Evolutionary conservation across 2,797 vertebrate genomes (phyloP), one percentile per base, ranked within the genome.

Genomic region (Ctenosaura bakeri): DNA sequence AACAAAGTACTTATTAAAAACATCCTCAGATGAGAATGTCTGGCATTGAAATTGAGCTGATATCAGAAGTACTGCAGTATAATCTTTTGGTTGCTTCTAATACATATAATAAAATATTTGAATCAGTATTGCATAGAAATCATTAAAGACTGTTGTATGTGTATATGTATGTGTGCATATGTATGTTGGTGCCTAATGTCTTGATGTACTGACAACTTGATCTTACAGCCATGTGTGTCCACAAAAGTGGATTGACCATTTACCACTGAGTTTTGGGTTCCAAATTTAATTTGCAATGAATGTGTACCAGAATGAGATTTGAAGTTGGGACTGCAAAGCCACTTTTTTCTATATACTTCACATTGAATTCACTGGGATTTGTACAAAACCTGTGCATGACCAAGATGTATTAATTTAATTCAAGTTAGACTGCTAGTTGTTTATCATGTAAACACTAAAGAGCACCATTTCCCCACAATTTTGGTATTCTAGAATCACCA

Each of bases 391-490:
- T 66, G 38, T 38, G 24, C n/a, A 62, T 8, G 14, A 69, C 18
- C 13, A 69, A 26, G 38, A 26, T 84, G 42, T 1, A 46, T 69
- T 66, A 69, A 69, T 84, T 66, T 90, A 82, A 93, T 95, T 94
- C 92, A 88, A 87, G 87, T 90, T 81, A 73, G 77, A 92, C 94
- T 89, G 86, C 91, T 95, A 88, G 62, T 95, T 96, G 94, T 95
- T 96, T 92, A 66, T 89, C n/a, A 85, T 89, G 90, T 92, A 81
- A 88, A 54, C 24, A 95, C 92, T 95, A 92, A 92, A 96, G 86
- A 91, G 91, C 94, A 94, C 93, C 90, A 94, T 95, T 95, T 96
- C 92, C 93, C 96, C 62, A 59, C 94, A 90, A 93, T 94, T 91
- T 88, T 92, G 90, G 92, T 91, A 85, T 93, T 92, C 94, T 91